Evolutionary conservation across 2,888 invertebrate species (phyloP), one percentile per base, ranked within the genome.

Genomic region (Drosophila helvetica): DNA sequence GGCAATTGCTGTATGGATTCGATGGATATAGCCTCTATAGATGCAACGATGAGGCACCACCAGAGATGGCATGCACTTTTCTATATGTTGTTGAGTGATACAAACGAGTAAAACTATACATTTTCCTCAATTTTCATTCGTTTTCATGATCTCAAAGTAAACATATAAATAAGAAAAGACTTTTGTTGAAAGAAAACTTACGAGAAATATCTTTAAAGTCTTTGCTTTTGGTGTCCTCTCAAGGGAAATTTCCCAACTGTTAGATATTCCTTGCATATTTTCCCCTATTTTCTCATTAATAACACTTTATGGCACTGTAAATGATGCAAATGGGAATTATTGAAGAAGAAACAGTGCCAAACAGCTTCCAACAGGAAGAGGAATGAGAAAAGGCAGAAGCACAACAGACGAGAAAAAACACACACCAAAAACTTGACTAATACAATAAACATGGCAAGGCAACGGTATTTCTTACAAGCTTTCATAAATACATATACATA

Each of bases 401-500:
- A 38, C 25, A 51, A 48, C 38, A 52, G 33, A 45, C 51, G 43
- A 62, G 59, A 53, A 68, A 54, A 66, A 27, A 30, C 9, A 9
- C 51, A 47, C 50, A 50, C 43, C 19, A 57, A 56, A 53, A 55
- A 45, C 45, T 19, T 63, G 42, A 60, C 33, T 60, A 69, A 50
- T 60, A 53, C 68, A 60, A 68, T 54, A 62, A 55, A 50, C 54
- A 19, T 50, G 15, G 51, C 48, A 55, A 70, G 69, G 27, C 63
- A 78, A 80, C 81, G 79, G 74, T 79, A 79, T 65, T 74, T 76
- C n/a, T 65, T 42, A 38, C 19, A 50, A 43, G 18, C 17, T 19
- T 59, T 59, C 42, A 59, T 61, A 66, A 48, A 52, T 10, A 52
- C 9, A 53, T 17, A 67, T 15, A 12, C 3, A 43, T 33, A 22